Conservation (phyloP, 2,113 vertebrate genomes). For the Theristicus caerulescens region DNA sequence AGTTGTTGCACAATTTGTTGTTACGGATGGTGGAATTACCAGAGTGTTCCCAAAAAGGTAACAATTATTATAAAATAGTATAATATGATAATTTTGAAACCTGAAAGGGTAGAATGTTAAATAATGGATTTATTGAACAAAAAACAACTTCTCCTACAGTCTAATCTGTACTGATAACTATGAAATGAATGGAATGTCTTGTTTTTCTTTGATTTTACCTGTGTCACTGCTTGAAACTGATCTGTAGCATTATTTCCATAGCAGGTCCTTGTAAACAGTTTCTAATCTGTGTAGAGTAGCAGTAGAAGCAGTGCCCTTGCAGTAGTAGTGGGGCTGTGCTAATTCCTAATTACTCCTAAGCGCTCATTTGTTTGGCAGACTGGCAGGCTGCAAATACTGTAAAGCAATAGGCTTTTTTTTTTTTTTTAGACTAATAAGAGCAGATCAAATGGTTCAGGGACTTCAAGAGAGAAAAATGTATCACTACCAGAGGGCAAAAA, state of each 20-base stretch:
- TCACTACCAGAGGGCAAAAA: not conserved
- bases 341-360: not conserved
- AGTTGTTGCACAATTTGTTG: slow-evolving; percentile 90
- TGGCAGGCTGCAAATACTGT: not conserved
- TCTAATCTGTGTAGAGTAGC: not conserved
- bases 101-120: not conserved
- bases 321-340: not conserved
- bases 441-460: not conserved
- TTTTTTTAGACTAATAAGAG: not conserved
- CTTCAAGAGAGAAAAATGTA: not conserved
- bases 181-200: not conserved
- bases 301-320: not conserved
- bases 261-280: not conserved
- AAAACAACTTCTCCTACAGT: not conserved
- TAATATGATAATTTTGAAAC: not conserved
- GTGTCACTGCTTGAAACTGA: not conserved
- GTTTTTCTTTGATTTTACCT: not conserved
- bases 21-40: slow-evolving; percentile 96
- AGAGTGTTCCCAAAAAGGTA: slow-evolving; percentile 95
- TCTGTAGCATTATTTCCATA: not conserved
- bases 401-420: not conserved
- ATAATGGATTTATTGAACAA: not conserved
- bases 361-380: not conserved
- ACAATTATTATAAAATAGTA: not conserved
- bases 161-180: not conserved